Conservation (phyloP, 2,888 invertebrate genomes). For the Helicoverpa assulta region DNA sequence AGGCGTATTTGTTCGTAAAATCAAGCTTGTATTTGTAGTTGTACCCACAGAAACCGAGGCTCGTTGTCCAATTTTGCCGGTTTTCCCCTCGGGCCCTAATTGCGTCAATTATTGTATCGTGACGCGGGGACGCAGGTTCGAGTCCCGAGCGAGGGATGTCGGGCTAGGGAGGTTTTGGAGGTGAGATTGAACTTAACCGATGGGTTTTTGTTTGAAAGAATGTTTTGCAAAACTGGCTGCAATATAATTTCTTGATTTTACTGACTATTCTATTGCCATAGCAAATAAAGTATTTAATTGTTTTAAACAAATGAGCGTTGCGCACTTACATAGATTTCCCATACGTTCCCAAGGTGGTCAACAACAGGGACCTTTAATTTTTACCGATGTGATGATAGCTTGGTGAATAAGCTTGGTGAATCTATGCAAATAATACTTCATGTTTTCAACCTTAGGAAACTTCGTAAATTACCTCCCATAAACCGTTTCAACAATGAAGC, state of each 20-base stretch:
- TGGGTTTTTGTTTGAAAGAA: background rate
- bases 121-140: slow-evolving; percentile 55
- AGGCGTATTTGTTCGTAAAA: slow-evolving; percentile 18
- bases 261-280: no score
- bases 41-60: slow-evolving; percentile 62
- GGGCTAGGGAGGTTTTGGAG: slow-evolving; percentile 30
- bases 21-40: slow-evolving; percentile 57
- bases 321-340: no score
- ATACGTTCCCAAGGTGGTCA: no score
- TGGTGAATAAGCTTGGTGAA: no score
- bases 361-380: no score
- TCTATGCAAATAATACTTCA: no score
- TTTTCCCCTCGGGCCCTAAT: slow-evolving; percentile 73
- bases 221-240: background rate
- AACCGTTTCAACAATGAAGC: background rate
- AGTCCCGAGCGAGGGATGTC: slow-evolving; percentile 27
- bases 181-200: slow-evolving; percentile 5
- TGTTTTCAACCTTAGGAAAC: background rate
- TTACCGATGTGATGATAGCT: no score
- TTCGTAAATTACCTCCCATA: background rate
- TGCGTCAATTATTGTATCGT: slow-evolving; percentile 77
- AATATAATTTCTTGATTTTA: no score
- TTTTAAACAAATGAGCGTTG: no score
- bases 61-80: slow-evolving; percentile 63
- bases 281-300: no score